These are phyloP conservation scores for Tortrix viridana DNA, from an alignment of 2,888 invertebrate genomes.

Conservation along the genomic window DNA sequence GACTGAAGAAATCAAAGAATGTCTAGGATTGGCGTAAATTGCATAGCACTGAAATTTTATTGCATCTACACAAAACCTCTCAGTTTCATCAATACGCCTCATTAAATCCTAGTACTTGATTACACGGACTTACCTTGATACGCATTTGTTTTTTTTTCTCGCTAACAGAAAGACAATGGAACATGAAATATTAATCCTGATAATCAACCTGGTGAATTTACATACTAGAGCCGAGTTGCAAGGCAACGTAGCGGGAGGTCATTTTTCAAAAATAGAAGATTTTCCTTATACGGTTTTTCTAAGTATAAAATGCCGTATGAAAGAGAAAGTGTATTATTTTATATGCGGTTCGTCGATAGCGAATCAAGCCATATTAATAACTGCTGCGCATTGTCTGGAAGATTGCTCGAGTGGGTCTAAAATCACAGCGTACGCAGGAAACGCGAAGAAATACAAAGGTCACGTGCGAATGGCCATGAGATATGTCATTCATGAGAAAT, in stretches of 20 bases:
- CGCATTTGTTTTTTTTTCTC: no score
- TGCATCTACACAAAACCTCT: no score
- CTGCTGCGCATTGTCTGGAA: constrained; percentile 54
- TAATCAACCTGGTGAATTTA: not conserved
- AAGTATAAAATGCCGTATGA: not conserved
- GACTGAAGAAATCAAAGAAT: no score
- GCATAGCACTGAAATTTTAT: no score
- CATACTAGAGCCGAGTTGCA: not conserved
- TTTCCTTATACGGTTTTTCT: constrained; percentile 50
- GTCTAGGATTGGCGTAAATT: no score
- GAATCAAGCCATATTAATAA: constrained; percentile 49
- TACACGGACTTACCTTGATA: no score
- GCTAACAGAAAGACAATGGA: not conserved
- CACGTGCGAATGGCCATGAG: not conserved
- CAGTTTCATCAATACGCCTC: no score
- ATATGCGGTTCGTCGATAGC: constrained; percentile 53
- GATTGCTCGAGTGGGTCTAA: constrained; percentile 30
- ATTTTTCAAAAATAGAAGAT: constrained; percentile 36
- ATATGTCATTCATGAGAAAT: constrained; percentile 39
- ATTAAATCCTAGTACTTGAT: no score
- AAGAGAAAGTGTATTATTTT: constrained; percentile 5
- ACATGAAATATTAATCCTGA: not conserved
- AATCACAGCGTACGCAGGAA: constrained; percentile 42
- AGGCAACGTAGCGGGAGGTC: not conserved
- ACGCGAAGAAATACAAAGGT: constrained; percentile 40